Conservation (phyloP, 1,140 invertebrate genomes). For the Drosophila bocki region DNA sequence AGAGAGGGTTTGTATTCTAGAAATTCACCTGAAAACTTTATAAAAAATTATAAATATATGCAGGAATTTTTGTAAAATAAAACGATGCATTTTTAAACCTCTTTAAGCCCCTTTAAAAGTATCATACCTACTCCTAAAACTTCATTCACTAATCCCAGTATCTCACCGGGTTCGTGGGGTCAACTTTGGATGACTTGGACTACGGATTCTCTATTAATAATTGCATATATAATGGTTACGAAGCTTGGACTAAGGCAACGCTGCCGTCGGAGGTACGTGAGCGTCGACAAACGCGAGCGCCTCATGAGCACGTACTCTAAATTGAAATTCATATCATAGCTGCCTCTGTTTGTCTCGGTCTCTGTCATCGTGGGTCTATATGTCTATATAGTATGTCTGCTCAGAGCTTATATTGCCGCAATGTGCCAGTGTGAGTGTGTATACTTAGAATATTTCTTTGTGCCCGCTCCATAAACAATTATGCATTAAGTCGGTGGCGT, state of each 20-base stretch:
- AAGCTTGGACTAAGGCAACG: conserved; percentile 6
- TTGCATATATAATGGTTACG: conserved; percentile 56
- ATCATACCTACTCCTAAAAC: not conserved
- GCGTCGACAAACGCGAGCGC: conserved; percentile 59
- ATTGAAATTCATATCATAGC: conserved; percentile 80
- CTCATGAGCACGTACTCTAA: conserved; percentile 75
- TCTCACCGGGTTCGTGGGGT: conserved; percentile 8
- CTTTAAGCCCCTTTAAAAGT: not conserved
- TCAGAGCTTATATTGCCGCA: conserved; percentile 28
- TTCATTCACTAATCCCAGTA: conserved; percentile 31
- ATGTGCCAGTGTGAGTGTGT: conserved; percentile 36
- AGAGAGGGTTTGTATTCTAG: not conserved
- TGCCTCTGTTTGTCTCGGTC: conserved; percentile 59
- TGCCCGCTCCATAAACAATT: conserved; percentile 73
- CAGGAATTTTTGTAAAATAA: not conserved
- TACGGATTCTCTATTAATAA: conserved; percentile 54
- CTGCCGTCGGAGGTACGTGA: conserved; percentile 52
- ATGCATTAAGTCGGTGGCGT: conserved; percentile 70
- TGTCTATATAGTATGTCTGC: conserved; percentile 21
- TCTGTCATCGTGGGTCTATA: conserved; percentile 18
- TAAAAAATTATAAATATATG: not conserved
- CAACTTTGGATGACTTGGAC: conserved; percentile 20
- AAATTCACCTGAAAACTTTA: not conserved
- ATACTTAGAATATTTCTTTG: conserved; percentile 73
- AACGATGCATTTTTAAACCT: not conserved